Percentiles rank a stretch among this genome's conserved stretches.
Evolutionary conservation across 2,888 invertebrate genomes (phyloP).

Genomic region (Belgica antarctica): DNA sequence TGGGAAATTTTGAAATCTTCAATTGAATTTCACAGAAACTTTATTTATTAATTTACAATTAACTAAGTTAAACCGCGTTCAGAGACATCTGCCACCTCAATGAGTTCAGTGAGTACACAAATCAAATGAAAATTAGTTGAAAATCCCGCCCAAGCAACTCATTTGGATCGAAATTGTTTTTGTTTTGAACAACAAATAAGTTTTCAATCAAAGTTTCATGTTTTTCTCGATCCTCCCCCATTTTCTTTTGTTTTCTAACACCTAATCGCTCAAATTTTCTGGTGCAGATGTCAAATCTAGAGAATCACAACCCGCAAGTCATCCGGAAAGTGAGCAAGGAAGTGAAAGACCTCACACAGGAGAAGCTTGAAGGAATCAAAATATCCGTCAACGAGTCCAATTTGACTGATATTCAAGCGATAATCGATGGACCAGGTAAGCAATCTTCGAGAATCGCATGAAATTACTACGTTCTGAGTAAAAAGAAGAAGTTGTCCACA

Average conservation of each 20-base stretch:
- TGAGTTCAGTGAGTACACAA: slow-evolving; percentile 31
- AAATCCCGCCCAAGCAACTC: not conserved
- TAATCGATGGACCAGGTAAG: slow-evolving; percentile 83
- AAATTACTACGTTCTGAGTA: too few species aligned
- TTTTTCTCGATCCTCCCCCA: not conserved
- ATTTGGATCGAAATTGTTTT: slow-evolving; percentile 31
- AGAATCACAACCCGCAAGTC: slow-evolving; percentile 92
- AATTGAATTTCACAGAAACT: not conserved
- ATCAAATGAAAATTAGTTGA: not conserved
- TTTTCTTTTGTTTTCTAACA: slow-evolving; percentile 13
- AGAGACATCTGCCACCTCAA: not conserved
- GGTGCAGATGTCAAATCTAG: slow-evolving; percentile 85
- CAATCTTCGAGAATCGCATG: slow-evolving; percentile 1
- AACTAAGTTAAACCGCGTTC: not conserved
- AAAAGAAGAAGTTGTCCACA: not conserved
- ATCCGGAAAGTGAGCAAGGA: slow-evolving; percentile 84
- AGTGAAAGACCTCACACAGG: slow-evolving; percentile 75
- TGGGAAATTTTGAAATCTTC: not conserved
- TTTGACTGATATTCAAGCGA: slow-evolving; percentile 89
- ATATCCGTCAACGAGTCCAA: slow-evolving; percentile 87
- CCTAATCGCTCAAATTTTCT: slow-evolving; percentile 45
- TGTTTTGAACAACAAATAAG: not conserved
- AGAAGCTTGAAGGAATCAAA: slow-evolving; percentile 88
- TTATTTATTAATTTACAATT: not conserved
- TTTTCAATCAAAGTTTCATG: slow-evolving; percentile 38